A percentile compares a stretch with the other conserved stretches of the same genome.
Conservation (phyloP, 2,797 vertebrate species). For the Pangasius djambal region DNA sequence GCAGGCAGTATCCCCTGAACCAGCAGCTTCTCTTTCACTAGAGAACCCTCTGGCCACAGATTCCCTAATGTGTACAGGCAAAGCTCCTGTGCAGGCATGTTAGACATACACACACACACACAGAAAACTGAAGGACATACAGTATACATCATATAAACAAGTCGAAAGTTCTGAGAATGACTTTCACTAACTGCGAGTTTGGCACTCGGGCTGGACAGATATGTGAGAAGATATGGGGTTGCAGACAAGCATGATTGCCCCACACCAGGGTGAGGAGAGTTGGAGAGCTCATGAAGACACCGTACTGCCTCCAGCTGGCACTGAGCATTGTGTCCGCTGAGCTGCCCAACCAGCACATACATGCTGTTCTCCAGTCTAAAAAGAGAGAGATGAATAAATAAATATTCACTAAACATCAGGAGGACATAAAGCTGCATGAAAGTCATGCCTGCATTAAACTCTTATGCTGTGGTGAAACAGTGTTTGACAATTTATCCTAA, state of each 20-base stretch:
- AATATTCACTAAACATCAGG: background rate
- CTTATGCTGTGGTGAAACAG: background rate
- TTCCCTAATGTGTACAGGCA: slow-evolving; percentile 95
- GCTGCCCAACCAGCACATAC: slow-evolving; percentile 80
- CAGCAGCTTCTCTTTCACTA: slow-evolving; percentile 84
- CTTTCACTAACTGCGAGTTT: slow-evolving; percentile 83
- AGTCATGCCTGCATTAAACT: background rate
- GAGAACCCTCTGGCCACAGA: slow-evolving; percentile 83
- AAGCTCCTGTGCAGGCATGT: slow-evolving; percentile 79
- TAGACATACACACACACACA: background rate
- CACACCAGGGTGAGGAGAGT: slow-evolving; percentile 78
- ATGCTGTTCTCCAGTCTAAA: slow-evolving; percentile 86
- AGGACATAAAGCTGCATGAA: background rate
- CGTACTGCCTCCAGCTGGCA: slow-evolving; percentile 85
- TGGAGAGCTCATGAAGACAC: slow-evolving; percentile 92
- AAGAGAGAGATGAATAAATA: slow-evolving; percentile 16
- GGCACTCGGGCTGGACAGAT: slow-evolving; percentile 87
- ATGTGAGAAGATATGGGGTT: slow-evolving; percentile 95
- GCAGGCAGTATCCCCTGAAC: slow-evolving; percentile 90
- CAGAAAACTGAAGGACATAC: background rate
- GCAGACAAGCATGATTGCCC: slow-evolving; percentile 85
- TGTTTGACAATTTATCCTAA: background rate
- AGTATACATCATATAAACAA: background rate
- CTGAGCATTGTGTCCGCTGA: slow-evolving; percentile 83
- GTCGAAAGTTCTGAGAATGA: background rate